phyloP scores from a whole-genome alignment of 92 coral and sea anemone species.

The Meandrina meandrites region DNA sequence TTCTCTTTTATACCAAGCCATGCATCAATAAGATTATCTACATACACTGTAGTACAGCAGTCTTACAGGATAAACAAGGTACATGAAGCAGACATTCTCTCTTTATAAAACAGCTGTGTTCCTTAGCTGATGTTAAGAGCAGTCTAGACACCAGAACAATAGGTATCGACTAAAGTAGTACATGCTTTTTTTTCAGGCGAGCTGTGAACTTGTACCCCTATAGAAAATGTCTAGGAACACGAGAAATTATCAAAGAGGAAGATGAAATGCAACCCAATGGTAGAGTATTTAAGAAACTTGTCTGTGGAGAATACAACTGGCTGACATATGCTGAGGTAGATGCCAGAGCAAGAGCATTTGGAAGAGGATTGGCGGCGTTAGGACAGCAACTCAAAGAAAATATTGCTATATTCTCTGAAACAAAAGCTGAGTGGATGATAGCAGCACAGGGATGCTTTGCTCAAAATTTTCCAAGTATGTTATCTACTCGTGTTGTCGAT shows the following conservation, averaged over 20 bases:
- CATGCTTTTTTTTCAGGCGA: slow-evolving; percentile 55
- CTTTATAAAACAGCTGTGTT: too few relatives aligned
- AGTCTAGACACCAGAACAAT: not conserved
- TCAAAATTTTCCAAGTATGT: slow-evolving; percentile 86
- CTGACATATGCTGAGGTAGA: slow-evolving; percentile 87
- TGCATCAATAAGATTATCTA: too few relatives aligned
- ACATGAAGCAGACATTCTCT: too few relatives aligned
- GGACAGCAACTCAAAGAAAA: slow-evolving; percentile 88
- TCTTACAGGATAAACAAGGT: too few relatives aligned
- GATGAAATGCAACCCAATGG: slow-evolving; percentile 91
- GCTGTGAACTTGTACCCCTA: slow-evolving; percentile 81
- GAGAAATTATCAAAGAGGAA: slow-evolving; percentile 82
- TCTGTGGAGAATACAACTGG: slow-evolving; percentile 96
- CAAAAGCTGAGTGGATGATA: slow-evolving; percentile 97
- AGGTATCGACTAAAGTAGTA: not conserved
- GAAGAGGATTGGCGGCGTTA: slow-evolving; percentile 88
- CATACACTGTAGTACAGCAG: too few relatives aligned
- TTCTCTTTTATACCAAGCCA: too few relatives aligned
- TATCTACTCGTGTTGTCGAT: too few relatives aligned
- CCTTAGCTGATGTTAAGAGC: too few relatives aligned
- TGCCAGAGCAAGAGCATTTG: slow-evolving; percentile 77
- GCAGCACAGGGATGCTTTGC: slow-evolving; percentile 90
- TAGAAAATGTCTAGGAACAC: slow-evolving; percentile 95
- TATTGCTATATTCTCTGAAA: slow-evolving; percentile 87
- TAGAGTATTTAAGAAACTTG: slow-evolving; percentile 84